Evolutionary conservation across 2,797 vertebrate genomes (phyloP).

Genomic region (Threskiornis aethiopicus): DNA sequence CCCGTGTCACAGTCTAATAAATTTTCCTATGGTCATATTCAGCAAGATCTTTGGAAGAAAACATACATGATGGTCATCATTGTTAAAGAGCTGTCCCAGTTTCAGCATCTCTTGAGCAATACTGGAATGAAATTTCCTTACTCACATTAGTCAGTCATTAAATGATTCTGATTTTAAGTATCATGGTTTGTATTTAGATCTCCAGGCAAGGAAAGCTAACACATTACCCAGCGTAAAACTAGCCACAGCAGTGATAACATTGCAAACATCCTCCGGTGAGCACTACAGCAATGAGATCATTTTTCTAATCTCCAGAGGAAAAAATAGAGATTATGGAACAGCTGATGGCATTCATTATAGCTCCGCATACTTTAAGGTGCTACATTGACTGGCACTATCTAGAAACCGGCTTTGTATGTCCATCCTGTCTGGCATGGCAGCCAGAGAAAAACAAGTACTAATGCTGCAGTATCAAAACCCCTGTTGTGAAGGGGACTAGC

Average conservation of each 20-base stretch:
- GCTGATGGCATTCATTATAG: not conserved
- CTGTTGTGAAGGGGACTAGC: not conserved
- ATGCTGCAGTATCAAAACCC: not conserved
- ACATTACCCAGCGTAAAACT: not conserved
- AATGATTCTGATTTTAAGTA: not conserved
- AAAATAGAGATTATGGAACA: not conserved
- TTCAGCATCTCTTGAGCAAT: not conserved
- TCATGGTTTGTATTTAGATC: not conserved
- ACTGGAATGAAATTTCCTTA: not conserved
- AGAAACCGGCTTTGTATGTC: not conserved
- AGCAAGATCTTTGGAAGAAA: not conserved
- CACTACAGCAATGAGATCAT: not conserved
- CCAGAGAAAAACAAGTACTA: not conserved
- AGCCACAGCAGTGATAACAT: not conserved
- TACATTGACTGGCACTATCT: not conserved
- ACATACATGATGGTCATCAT: accelerated
- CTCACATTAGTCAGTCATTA: not conserved
- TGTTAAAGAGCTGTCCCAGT: not conserved
- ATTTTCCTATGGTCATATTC: not conserved
- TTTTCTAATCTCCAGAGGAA: not conserved
- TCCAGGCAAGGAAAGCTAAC: not conserved
- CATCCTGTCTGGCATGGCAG: not conserved
- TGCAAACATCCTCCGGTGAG: not conserved
- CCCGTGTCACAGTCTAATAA: not conserved
- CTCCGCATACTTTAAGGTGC: not conserved